These are phyloP conservation scores for human DNA, from an alignment of 2,113 vertebrate species.

Conservation along the genomic window DNA sequence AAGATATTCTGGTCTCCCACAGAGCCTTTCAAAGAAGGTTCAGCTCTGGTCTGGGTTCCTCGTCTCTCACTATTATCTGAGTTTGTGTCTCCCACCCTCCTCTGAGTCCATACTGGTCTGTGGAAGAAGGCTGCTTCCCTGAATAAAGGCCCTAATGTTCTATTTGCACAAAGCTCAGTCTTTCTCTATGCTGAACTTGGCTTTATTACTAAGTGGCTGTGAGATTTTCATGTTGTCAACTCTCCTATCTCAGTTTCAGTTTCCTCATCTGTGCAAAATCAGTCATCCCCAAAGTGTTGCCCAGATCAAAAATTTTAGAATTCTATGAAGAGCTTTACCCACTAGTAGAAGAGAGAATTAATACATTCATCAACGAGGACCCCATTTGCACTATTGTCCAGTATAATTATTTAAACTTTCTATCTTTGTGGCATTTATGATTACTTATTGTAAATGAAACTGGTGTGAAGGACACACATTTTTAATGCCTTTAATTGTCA, in stretches of 20 bases:
- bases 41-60: not conserved
- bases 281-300: not conserved
- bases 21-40: not conserved
- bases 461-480: not conserved
- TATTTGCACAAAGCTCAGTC: not conserved
- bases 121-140: not conserved
- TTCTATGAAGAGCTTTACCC: not conserved
- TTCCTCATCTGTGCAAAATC: not conserved
- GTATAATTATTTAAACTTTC: slow-evolving; percentile 36
- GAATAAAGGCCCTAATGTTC: not conserved
- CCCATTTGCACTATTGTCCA: not conserved
- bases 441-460: slow-evolving; percentile 29
- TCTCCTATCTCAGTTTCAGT: not conserved
- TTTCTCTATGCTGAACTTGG: not conserved
- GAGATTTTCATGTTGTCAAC: not conserved
- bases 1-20: not conserved
- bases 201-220: not conserved
- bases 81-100: not conserved
- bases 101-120: not conserved
- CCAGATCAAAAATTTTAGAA: not conserved
- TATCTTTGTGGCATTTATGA: not conserved
- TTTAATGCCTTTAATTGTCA: slow-evolving; percentile 43
- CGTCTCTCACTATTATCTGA: not conserved
- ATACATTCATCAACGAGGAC: not conserved
- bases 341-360: not conserved